Conservation (phyloP, 2,797 vertebrate species). For the Cygnus olor region DNA sequence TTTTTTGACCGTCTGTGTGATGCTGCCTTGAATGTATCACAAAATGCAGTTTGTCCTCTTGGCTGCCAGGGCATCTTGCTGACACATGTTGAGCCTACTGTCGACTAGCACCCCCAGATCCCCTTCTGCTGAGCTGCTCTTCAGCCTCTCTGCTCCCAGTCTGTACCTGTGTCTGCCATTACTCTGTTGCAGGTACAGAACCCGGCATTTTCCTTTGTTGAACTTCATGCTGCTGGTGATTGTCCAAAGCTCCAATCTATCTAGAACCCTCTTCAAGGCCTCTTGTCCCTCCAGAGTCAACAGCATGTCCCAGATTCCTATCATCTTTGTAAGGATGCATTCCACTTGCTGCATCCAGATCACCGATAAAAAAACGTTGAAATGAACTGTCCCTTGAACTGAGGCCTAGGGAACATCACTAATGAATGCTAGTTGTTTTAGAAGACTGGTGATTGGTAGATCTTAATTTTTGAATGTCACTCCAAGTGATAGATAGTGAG, state of each 20-base stretch:
- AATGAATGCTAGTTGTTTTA: background rate
- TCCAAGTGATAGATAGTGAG: background rate
- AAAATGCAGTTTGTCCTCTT: background rate
- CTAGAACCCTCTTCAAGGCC: background rate
- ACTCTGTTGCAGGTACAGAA: background rate
- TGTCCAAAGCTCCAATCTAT: background rate
- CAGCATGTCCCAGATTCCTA: background rate
- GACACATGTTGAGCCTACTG: background rate
- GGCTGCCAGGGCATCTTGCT: background rate
- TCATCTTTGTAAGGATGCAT: background rate
- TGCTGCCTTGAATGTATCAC: background rate
- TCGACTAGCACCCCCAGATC: background rate
- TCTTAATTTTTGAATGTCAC: background rate
- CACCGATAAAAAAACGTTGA: background rate
- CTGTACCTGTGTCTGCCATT: background rate
- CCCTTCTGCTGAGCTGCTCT: background rate
- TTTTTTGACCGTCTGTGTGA: background rate
- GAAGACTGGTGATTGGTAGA: background rate
- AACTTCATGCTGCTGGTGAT: background rate
- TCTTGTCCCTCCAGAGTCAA: background rate
- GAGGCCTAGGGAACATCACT: background rate
- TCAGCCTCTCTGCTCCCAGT: background rate
- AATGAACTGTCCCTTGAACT: background rate
- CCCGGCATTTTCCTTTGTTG: background rate
- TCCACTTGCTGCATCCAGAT: background rate